These are phyloP conservation scores for Pristiophorus japonicus DNA, from an alignment of 2,113 vertebrate species.

Conservation along the genomic window DNA sequence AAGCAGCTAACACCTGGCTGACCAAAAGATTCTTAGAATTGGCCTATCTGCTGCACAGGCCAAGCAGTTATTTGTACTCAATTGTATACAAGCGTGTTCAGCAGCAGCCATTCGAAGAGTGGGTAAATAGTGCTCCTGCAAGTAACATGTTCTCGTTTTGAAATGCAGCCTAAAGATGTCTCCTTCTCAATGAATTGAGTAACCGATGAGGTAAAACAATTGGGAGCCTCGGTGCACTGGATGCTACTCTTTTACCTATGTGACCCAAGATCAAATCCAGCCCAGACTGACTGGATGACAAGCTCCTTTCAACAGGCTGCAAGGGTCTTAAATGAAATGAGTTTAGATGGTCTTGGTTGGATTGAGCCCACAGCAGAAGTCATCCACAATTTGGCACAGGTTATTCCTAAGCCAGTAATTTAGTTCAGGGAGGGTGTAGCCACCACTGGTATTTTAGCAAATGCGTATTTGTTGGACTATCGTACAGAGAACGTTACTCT, in stretches of 20 bases:
- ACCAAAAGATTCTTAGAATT: not conserved
- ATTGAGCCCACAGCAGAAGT: not conserved
- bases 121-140: not conserved
- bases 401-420: not conserved
- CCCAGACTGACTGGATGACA: not conserved
- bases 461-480: not conserved
- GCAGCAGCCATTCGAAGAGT: not conserved
- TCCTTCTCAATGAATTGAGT: not conserved
- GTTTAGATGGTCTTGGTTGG: not conserved
- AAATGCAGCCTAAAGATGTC: not conserved
- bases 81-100: not conserved
- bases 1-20: not conserved
- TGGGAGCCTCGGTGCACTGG: not conserved
- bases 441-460: not conserved
- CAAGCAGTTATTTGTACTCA: not conserved
- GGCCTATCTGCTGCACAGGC: not conserved
- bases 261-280: not conserved
- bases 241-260: too few relatives aligned
- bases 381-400: not conserved
- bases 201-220: not conserved
- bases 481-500: too few relatives aligned
- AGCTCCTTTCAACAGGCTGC: not conserved
- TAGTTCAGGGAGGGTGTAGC: not conserved
- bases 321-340: not conserved
- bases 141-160: too few relatives aligned